Conservation (phyloP, 2,888 invertebrate genomes). For the Mantis religiosa region DNA sequence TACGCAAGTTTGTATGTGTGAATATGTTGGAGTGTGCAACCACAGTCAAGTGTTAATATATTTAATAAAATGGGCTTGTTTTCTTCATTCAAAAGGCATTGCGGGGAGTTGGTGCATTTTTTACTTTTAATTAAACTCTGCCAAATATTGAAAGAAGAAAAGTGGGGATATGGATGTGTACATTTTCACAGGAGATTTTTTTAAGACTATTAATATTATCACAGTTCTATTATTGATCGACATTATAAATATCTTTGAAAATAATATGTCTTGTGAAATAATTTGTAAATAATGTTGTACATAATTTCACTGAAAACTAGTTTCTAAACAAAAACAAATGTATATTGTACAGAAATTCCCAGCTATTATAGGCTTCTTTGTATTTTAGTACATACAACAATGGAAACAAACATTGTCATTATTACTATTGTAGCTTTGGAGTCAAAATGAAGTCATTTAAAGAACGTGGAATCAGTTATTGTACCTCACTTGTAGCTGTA, state of each 20-base stretch:
- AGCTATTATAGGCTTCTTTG: conserved; percentile 32
- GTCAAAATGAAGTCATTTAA: conserved; percentile 32
- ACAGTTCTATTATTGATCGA: conserved; percentile 28
- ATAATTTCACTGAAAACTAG: conserved; percentile 30
- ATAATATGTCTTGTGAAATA: conserved; percentile 31
- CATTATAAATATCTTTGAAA: conserved; percentile 28
- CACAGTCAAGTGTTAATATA: conserved; percentile 20
- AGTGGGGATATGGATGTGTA: conserved; percentile 14
- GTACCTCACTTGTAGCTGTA: conserved; percentile 24
- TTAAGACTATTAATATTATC: conserved; percentile 26
- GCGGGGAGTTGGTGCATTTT: conserved; percentile 27
- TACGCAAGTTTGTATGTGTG: not conserved
- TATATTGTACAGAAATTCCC: conserved; percentile 32
- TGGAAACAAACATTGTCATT: conserved; percentile 31
- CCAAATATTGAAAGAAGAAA: not conserved
- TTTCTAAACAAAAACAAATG: conserved; percentile 31
- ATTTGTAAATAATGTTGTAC: conserved; percentile 32
- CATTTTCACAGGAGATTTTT: conserved; percentile 12
- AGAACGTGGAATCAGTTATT: conserved; percentile 26
- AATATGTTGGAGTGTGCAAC: not conserved
- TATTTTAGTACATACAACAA: conserved; percentile 32
- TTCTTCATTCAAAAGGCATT: conserved; percentile 21
- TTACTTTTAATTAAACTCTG: conserved; percentile 20
- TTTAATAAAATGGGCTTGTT: conserved; percentile 25
- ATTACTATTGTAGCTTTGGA: conserved; percentile 32